Evolutionary conservation across 2,797 vertebrate genomes (phyloP).

Genomic region (Anomalospiza imberbis): DNA sequence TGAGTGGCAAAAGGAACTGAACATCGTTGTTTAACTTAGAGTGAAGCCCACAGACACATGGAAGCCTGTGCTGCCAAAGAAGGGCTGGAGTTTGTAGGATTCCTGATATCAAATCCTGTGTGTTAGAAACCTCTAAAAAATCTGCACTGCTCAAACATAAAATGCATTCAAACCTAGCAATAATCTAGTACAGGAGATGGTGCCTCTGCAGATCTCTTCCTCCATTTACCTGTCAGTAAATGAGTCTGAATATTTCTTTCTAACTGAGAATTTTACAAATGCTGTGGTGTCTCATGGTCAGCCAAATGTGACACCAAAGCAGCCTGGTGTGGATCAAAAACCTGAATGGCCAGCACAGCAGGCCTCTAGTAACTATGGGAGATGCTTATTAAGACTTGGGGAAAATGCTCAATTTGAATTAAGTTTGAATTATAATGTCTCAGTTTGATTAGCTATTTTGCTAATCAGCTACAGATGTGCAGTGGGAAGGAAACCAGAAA

Average conservation of each 20-base stretch:
- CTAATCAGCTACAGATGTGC: conserved; percentile 17
- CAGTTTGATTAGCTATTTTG: conserved; percentile 48
- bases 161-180: not conserved
- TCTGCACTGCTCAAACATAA: not conserved
- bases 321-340: not conserved
- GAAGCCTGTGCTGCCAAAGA: not conserved
- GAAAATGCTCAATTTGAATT: conserved; percentile 25
- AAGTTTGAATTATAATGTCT: not conserved
- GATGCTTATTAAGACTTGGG: not conserved
- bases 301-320: not conserved
- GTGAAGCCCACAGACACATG: not conserved
- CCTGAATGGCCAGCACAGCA: not conserved
- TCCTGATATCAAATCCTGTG: not conserved
- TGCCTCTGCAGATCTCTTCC: not conserved
- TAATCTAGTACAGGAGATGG: not conserved
- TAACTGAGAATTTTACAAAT: not conserved
- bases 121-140: not conserved
- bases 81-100: not conserved
- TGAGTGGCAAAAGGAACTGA: not conserved
- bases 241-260: not conserved
- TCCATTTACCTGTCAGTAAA: not conserved
- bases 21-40: not conserved
- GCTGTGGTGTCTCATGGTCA: not conserved
- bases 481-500: not conserved
- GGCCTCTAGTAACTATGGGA: not conserved